Evolutionary conservation across 1,140 invertebrate genomes (phyloP).

Genomic region (Drosophila albomicans): DNA sequence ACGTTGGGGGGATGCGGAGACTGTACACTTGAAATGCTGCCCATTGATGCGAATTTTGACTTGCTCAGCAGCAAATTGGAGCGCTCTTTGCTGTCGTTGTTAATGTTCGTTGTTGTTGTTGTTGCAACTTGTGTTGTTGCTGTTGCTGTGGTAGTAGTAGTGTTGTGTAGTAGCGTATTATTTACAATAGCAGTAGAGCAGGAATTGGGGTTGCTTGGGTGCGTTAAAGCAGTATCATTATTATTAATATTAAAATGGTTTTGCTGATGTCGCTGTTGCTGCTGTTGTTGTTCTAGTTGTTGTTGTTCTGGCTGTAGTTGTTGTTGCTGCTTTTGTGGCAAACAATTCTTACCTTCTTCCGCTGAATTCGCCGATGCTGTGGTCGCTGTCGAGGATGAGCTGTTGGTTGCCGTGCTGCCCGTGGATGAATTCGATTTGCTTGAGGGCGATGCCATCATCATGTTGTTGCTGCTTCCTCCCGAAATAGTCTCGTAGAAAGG

Average conservation of each 20-base stretch:
- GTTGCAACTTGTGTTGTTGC: constrained; percentile 40
- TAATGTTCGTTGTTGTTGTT: not conserved
- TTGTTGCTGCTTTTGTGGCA: constrained; percentile 23
- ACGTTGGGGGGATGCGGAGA: constrained; percentile 48
- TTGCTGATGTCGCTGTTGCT: not conserved
- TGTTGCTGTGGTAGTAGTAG: constrained; percentile 50
- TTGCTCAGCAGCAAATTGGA: constrained; percentile 44
- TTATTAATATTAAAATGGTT: constrained; percentile 9
- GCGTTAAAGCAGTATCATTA: constrained; percentile 25
- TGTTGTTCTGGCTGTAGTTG: constrained; percentile 3
- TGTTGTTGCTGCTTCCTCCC: constrained; percentile 16
- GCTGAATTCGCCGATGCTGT: constrained; percentile 62
- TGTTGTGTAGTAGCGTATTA: constrained; percentile 63
- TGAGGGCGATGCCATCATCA: constrained; percentile 81
- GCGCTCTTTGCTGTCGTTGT: constrained; percentile 5
- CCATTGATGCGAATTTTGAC: constrained; percentile 69
- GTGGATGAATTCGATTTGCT: constrained; percentile 80
- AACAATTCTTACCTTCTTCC: constrained; percentile 78
- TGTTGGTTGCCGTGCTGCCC: constrained; percentile 78
- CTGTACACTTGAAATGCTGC: constrained; percentile 77
- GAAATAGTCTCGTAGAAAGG: constrained; percentile 74
- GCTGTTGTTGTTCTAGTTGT: constrained; percentile 4
- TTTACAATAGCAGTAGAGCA: constrained; percentile 64
- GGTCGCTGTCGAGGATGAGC: constrained; percentile 64
- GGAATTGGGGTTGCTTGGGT: constrained; percentile 9